Base-by-base conservation (phyloP, 2,797 vertebrate species). In the Lutjanus argentimaculatus region DNA sequence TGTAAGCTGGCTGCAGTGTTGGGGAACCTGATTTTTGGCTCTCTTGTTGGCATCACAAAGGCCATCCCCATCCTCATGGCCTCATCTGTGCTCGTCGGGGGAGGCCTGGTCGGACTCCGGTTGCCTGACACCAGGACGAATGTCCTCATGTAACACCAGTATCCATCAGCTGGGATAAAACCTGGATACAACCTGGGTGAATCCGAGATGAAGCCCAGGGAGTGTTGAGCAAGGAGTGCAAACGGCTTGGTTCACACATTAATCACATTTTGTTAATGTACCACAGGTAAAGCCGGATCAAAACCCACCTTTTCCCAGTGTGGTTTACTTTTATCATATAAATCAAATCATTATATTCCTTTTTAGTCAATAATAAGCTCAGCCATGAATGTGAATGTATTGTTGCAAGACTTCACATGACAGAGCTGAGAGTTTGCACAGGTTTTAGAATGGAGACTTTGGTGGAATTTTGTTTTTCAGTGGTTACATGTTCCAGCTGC, bases 41-140 rank as follows among this genome's bases (percentile, higher is more conserved):
- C 98, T 25, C 95, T 99, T 77, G 98, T 99, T 64, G 94, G 97
- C 92, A 98, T 99, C 88, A 97, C 98, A 86, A 98, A 97, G 94
- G 96, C 97, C 56, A 97, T 99, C 84, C 98, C 98, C 65, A 99
- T 99, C 89, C 97, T 99, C 40, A 96, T 99, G 94, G 98, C 98
- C 59, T 99, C 98, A 16, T 97, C 97, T 0, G 97, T 99, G 91
- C 96, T 99, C 2, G 97, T 99, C 11, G 97, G 97, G n/a, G 98
- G 98, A 69, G 98, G 98, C 66, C 94, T 99, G 77, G 97, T 99
- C 87, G 97, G 94, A 87, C 95, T 99, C 65, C 95, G 97, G 68
- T 96, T 99, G 86, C 98, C 98, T 3, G 98, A 99, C 94, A 99
- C 98, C 77, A 95, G 97, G 93, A 96, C 95, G 67, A 98, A 99